Evolutionary conservation across 2,113 vertebrate species (phyloP), one percentile per base, ranked within the genome.

Genomic region (Cyanistes caeruleus): DNA sequence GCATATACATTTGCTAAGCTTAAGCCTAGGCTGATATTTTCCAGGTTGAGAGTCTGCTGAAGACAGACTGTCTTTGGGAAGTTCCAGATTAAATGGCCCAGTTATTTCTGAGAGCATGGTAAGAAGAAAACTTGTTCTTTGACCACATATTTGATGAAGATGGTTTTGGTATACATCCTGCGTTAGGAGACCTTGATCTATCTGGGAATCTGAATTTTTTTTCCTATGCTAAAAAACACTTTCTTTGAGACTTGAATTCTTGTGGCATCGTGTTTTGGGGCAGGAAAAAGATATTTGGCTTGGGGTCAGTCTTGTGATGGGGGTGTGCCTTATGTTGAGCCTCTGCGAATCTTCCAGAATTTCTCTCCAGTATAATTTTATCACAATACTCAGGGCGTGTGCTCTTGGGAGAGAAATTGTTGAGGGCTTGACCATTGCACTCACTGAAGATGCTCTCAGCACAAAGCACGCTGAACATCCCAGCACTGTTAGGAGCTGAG

Each of bases 21-120:
- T 69, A 83, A 93, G n/a, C 41, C 35, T 33, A n/a, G 75, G 68
- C 79, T 88, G 72, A 49, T 44, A 28, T 89, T 95, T 95, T 93
- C 76, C 64, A 41, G 33, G 51, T 51, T 78, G 85, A 78, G 64
- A 67, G 27, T 63, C 86, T 70, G 44, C 52, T 76, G 67, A 88
- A 90, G 55, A 48, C 51, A 76, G 67, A 30, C 9, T 88, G 21
- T 93, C n/a, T 88, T 90, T 70, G 55, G 33, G 84, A 94, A 86
- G 31, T 88, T 88, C 64, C 72, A 78, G 33, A 31, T 90, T 5
- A 84, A 93, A 67, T 49, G 24, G 43, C 90, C 88, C 2, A 2
- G 41, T 41, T 80, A 27, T 91, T 92, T 86, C 85, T 81, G 56
- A 90, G 60, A 78, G 55, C 1, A 3, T 31, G 31, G 35, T 77